Evolutionary conservation across 53 echinoderm and acorn worm species (phyloP).

Genomic region (Paracentrotus lividus): DNA sequence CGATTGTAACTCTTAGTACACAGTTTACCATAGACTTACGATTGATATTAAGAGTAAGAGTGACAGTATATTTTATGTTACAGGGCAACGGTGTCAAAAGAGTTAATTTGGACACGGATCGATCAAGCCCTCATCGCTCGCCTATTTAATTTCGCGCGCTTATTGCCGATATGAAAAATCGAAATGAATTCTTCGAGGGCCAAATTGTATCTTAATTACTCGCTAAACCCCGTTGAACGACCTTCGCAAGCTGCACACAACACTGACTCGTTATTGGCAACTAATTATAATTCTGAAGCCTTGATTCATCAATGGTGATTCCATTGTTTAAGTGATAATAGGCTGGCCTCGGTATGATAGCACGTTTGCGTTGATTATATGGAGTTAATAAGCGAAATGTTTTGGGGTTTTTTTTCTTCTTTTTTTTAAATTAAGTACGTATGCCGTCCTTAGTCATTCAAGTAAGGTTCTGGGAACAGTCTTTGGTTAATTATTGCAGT

Average conservation of each 20-base stretch:
- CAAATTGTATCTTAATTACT: conserved; percentile 44
- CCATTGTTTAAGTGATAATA: neutral
- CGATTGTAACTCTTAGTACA: too few relatives aligned
- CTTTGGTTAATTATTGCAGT: neutral
- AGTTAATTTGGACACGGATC: too few relatives aligned
- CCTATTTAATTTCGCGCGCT: conserved; percentile 18
- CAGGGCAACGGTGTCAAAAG: too few relatives aligned
- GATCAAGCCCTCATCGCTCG: neutral
- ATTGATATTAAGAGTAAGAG: too few relatives aligned
- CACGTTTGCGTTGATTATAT: neutral
- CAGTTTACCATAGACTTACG: too few relatives aligned
- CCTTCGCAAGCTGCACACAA: neutral
- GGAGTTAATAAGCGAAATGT: neutral
- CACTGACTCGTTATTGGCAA: neutral
- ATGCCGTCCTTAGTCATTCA: too few relatives aligned
- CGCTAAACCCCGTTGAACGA: neutral
- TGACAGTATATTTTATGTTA: too few relatives aligned
- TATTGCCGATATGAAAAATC: neutral
- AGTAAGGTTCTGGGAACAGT: too few relatives aligned
- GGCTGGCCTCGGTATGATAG: neutral
- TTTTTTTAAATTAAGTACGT: too few relatives aligned
- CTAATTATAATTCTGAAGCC: neutral
- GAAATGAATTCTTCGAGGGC: conserved; percentile 29
- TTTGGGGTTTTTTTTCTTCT: neutral
- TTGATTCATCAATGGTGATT: neutral